Base-by-base conservation (phyloP, 2,888 invertebrate species). In the Smittia sp. region DNA sequence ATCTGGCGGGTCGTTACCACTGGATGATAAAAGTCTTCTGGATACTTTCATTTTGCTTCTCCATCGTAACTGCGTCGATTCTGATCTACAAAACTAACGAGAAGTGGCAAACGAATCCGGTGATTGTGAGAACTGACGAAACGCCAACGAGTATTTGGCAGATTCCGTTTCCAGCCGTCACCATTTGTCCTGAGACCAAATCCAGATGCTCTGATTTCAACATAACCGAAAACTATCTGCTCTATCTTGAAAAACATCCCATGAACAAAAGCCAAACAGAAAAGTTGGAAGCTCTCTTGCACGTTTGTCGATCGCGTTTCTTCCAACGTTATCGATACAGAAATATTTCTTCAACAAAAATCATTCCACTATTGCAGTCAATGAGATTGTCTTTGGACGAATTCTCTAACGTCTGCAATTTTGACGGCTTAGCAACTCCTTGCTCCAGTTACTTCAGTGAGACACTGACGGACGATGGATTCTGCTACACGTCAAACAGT, bases 121-220 rank as follows among this genome's bases (percentile, higher is more conserved):
- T 90, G 0, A 89, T 90, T 77, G 90, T 90, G 13, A 90, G 89
- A 78, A 90, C 91, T 78, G 90, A 90, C 0, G 89, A 90, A 79
- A 89, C 88, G 74, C 87, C 90, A 0, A 90, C 90, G 7, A 79
- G 81, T 1, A 79, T 81, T 0, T 81, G 80, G 80, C 79, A 77
- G 72, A 80, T 81, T 74, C 81, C 81, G 0, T 81, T 81, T 74
- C 81, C 81, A 27, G 80, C 81, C 1, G 77, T 81, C 11, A 81
- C 81, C 15, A 79, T 81, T 25, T 81, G 81, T 68, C 80, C 81
- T n/a, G 81, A 81, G 75, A 80, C 79, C 0, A 81, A 81, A 46
- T 38, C 74, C 1, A 74, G 38, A 32, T 7, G 58, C 0, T n/a
- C n/a, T n/a, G 39, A 72, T 18, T 62, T 72, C 32, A 74, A 77